phyloP scores from a whole-genome alignment of 1,140 invertebrate species.

The Melanaphis sacchari region DNA sequence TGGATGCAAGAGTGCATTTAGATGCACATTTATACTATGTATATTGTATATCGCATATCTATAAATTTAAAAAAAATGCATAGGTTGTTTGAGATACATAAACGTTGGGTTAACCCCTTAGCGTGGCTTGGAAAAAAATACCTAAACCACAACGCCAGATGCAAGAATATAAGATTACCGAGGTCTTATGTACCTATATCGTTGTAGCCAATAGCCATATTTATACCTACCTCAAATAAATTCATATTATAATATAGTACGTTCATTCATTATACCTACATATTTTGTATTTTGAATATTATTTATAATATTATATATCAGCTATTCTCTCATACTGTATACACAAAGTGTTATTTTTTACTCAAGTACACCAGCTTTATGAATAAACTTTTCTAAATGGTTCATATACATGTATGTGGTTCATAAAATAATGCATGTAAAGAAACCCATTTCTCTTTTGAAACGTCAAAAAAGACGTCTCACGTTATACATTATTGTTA shows the following conservation, averaged over 20 bases:
- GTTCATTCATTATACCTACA: too few species aligned
- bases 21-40: background rate
- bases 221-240: background rate
- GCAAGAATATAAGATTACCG: background rate
- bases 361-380: background rate
- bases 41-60: background rate
- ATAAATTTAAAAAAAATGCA: background rate
- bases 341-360: background rate
- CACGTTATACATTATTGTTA: background rate
- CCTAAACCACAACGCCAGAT: conserved; percentile 1
- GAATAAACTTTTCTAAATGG: background rate
- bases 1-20: background rate
- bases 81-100: background rate
- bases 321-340: background rate
- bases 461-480: conserved; percentile 33
- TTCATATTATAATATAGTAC: background rate
- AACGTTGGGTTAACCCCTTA: background rate
- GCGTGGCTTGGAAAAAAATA: background rate
- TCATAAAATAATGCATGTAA: background rate
- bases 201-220: background rate
- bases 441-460: conserved; percentile 20
- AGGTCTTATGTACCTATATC: background rate
- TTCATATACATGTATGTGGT: background rate
- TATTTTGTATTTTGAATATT: background rate
- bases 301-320: background rate